Base-by-base conservation (phyloP, 2,888 invertebrate genomes). In the Galeruca laticollis region DNA sequence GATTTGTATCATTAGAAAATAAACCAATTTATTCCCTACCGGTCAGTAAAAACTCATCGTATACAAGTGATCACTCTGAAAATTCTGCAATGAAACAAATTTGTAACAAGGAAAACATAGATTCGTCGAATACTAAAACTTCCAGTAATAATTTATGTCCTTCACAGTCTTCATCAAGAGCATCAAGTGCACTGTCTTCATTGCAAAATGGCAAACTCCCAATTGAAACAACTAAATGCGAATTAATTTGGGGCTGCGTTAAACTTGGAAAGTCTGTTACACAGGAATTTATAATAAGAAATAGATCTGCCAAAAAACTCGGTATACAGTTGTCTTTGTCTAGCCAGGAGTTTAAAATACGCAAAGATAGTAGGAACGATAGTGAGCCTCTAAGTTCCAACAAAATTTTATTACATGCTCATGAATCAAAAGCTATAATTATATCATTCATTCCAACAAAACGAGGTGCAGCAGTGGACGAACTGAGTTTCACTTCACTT, bases 181-280 rank as follows among this genome's bases (percentile, higher is more conserved):
- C 82, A 68, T 80, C 81, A 8, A 84, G 83, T 68, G 81, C 82
- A 52, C 74, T 84, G 67, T 82, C 82, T 59, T 79, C 76, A 62
- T 75, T 85, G 43, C 80, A 82, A 4, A 81, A 83, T 68, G 85
- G 84, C 5, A 84, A 84, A 77, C 73, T 88, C 10, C 89, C 90
- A 0, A 84, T 91, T 11, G 88, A 89, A 77, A 87, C 89, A 1
- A 89, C 89, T 0, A 87, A 88, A 49, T 84, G 86, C 9, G 87
- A 89, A 72, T 76, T 91, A 6, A 86, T 89, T 15, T 91, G 90
- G 90, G 89, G 88, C 33, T 89, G 90, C 76, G 82, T 89, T 2
- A 88, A 87, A 78, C 79, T 88, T 10, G 88, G 89, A 35, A 89
- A 87, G 72, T 86, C 84, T 18, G 86, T 86, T 0, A 85, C 84